Percentiles rank a stretch among this genome's conserved stretches.
phyloP scores from a whole-genome alignment of 2,888 invertebrate genomes.

The Cinara cedri region DNA sequence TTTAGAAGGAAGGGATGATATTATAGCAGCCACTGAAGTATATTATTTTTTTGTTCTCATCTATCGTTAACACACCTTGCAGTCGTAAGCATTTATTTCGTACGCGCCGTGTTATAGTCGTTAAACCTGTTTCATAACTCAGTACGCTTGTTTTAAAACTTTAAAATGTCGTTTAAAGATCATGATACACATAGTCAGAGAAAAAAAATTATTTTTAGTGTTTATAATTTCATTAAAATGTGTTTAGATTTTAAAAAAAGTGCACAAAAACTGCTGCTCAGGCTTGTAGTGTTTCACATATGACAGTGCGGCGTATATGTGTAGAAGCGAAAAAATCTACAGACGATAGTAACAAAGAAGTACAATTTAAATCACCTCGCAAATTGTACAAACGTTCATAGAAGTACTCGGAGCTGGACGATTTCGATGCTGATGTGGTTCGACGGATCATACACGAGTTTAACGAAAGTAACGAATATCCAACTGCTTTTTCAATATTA shows the following conservation, averaged over 20 bases:
- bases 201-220: slow-evolving; percentile 10
- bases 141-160: too few relatives aligned
- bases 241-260: too few relatives aligned
- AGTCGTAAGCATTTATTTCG: too few relatives aligned
- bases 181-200: not conserved
- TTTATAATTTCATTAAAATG: too few relatives aligned
- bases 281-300: slow-evolving; percentile 8
- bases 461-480: slow-evolving; percentile 29
- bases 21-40: too few relatives aligned
- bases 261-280: slow-evolving; percentile 4
- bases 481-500: not conserved
- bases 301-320: not conserved
- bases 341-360: too few relatives aligned
- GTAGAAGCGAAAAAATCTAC: not conserved
- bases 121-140: too few relatives aligned
- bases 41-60: too few relatives aligned
- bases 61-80: too few relatives aligned
- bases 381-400: not conserved
- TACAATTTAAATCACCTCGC: slow-evolving; percentile 11
- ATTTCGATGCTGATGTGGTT: slow-evolving; percentile 36
- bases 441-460: slow-evolving; percentile 24
- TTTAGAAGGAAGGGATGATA: too few relatives aligned
- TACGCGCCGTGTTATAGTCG: too few relatives aligned
- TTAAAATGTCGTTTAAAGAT: too few relatives aligned
- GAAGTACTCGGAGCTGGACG: slow-evolving; percentile 1